phyloP scores from a whole-genome alignment of 2,888 invertebrate species.

The Aphrophora alni region DNA sequence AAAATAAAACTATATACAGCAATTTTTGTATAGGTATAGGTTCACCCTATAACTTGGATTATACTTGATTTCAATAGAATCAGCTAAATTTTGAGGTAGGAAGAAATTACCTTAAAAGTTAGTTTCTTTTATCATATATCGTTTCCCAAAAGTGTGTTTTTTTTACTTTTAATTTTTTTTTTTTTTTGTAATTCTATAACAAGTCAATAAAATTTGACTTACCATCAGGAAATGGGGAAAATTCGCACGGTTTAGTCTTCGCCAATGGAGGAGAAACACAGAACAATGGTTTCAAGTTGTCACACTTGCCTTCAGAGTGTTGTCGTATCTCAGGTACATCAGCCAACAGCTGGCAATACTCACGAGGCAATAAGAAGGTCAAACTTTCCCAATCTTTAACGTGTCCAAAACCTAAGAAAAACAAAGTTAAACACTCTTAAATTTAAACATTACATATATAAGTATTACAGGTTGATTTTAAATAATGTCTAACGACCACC shows the following conservation, averaged over 20 bases:
- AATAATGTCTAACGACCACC: no score
- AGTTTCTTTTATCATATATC: no score
- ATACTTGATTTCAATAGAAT: no score
- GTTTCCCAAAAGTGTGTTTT: no score
- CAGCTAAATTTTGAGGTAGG: no score
- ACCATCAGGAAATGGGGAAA: slow-evolving; percentile 44
- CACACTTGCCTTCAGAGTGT: slow-evolving; percentile 63
- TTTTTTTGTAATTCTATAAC: no score
- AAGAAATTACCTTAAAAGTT: no score
- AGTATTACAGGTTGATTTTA: background rate
- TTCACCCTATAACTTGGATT: no score
- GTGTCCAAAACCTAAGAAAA: slow-evolving; percentile 66
- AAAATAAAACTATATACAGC: no score
- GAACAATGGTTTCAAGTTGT: slow-evolving; percentile 64
- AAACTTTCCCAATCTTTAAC: slow-evolving; percentile 94
- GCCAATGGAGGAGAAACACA: slow-evolving; percentile 62
- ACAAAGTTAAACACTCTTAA: background rate
- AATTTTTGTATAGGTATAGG: no score
- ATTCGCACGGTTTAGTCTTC: slow-evolving; percentile 38
- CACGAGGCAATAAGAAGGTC: slow-evolving; percentile 83
- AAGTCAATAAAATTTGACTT: slow-evolving; percentile 20
- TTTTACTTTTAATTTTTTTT: no score
- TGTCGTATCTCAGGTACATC: slow-evolving; percentile 80
- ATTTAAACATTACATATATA: background rate
- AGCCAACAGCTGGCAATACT: slow-evolving; percentile 78